phyloP scores from a whole-genome alignment of 2,888 invertebrate genomes.

The Epinotia brunnichana region DNA sequence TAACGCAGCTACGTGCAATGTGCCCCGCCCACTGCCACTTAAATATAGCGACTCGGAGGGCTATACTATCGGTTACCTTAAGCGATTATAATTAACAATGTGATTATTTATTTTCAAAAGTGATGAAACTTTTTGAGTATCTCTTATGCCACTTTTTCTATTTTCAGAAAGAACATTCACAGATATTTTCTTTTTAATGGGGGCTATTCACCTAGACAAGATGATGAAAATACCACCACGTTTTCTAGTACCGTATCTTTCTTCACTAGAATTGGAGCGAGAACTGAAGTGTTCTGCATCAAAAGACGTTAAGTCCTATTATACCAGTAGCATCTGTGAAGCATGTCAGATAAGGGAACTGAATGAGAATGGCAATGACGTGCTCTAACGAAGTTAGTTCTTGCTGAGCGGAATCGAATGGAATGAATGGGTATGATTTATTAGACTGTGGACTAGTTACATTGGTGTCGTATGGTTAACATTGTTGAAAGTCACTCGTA shows the following conservation, averaged over 20 bases:
- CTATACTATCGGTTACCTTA: too few species aligned
- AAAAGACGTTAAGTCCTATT: slow-evolving; percentile 1
- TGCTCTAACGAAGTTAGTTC: slow-evolving; percentile 14
- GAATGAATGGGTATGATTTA: slow-evolving; percentile 2
- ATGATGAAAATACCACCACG: background rate
- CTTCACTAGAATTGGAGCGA: background rate
- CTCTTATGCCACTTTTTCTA: too few species aligned
- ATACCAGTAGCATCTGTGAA: background rate
- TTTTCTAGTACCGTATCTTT: background rate
- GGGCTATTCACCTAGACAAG: too few species aligned
- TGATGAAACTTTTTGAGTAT: too few species aligned
- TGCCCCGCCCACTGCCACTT: too few species aligned
- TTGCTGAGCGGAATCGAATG: slow-evolving; percentile 1
- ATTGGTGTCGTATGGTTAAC: background rate
- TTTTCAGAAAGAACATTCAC: too few species aligned
- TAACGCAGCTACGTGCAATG: too few species aligned
- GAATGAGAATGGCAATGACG: slow-evolving; percentile 19
- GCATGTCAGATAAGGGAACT: slow-evolving; percentile 2
- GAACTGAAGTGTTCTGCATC: slow-evolving; percentile 1
- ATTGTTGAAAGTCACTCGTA: too few species aligned
- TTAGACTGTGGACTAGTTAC: background rate
- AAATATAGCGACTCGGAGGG: too few species aligned
- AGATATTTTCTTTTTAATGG: too few species aligned
- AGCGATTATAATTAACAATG: too few species aligned
- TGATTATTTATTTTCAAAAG: too few species aligned